phyloP scores from a whole-genome alignment of 2,888 invertebrate species.

The Sericinus montela region DNA sequence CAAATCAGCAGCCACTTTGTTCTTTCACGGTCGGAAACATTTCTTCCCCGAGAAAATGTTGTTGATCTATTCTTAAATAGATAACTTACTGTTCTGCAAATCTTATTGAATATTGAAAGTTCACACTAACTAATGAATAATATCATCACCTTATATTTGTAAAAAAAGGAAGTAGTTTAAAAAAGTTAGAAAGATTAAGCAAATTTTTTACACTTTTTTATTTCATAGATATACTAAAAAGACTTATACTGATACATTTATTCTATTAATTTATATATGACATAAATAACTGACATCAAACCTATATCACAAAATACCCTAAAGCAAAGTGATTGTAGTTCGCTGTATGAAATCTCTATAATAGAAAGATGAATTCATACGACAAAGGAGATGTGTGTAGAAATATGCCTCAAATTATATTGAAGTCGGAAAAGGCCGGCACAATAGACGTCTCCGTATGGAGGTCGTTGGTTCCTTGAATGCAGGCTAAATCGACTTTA shows the following conservation, averaged over 20 bases:
- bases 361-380: constrained; percentile 31
- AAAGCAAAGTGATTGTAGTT: constrained; percentile 12
- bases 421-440: constrained; percentile 53
- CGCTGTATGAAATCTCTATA: constrained; percentile 21
- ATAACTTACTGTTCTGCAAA: constrained; percentile 47
- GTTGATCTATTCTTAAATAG: constrained; percentile 59
- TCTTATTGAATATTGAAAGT: constrained; percentile 47
- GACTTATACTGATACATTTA: too few relatives aligned
- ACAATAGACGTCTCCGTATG: constrained; percentile 49
- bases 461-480: constrained; percentile 46
- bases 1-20: constrained; percentile 73
- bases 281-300: constrained; percentile 15
- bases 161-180: too few relatives aligned
- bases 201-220: too few relatives aligned
- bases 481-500: constrained; percentile 52
- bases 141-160: too few relatives aligned
- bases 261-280: not conserved
- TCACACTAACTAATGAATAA: constrained; percentile 31
- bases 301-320: constrained; percentile 12
- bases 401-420: constrained; percentile 60
- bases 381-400: constrained; percentile 37
- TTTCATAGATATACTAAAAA: too few relatives aligned
- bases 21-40: constrained; percentile 57
- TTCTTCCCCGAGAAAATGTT: constrained; percentile 49
- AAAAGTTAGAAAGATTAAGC: too few relatives aligned